Conservation (phyloP, 2,797 vertebrate species). For the Pangasius larnaudii region DNA sequence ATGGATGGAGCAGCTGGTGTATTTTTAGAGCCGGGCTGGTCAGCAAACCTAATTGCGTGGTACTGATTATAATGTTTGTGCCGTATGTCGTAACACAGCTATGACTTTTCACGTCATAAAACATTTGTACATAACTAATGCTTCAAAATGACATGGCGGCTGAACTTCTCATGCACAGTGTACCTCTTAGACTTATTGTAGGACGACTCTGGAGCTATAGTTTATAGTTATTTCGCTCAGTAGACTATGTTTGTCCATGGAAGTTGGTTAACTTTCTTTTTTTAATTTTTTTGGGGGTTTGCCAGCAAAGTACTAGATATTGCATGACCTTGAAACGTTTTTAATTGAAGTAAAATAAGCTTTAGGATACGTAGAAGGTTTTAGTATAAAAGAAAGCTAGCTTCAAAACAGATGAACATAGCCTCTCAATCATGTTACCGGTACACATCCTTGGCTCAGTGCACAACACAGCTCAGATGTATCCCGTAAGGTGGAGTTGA, state of each 20-base stretch:
- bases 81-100: constrained; percentile 63
- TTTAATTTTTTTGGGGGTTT: neutral
- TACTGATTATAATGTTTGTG: constrained; percentile 76
- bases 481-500: constrained; percentile 28
- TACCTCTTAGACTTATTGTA: constrained; percentile 62
- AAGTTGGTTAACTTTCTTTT: neutral
- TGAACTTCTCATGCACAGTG: constrained; percentile 54
- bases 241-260: neutral
- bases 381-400: neutral
- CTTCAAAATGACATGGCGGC: constrained; percentile 64
- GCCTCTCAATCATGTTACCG: constrained; percentile 10
- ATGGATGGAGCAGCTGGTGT: constrained; percentile 59
- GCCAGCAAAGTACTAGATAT: neutral
- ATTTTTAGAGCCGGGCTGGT: constrained; percentile 70
- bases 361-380: neutral
- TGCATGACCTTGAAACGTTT: neutral
- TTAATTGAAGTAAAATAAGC: neutral
- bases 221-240: constrained; percentile 40
- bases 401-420: constrained; percentile 10
- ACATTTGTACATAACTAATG: constrained; percentile 73
- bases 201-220: constrained; percentile 52
- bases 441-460: constrained; percentile 6
- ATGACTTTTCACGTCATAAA: constrained; percentile 61
- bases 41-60: constrained; percentile 65
- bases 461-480: constrained; percentile 25